Base-by-base conservation (phyloP, 2,113 vertebrate genomes). In the Lasiurus cinereus region DNA sequence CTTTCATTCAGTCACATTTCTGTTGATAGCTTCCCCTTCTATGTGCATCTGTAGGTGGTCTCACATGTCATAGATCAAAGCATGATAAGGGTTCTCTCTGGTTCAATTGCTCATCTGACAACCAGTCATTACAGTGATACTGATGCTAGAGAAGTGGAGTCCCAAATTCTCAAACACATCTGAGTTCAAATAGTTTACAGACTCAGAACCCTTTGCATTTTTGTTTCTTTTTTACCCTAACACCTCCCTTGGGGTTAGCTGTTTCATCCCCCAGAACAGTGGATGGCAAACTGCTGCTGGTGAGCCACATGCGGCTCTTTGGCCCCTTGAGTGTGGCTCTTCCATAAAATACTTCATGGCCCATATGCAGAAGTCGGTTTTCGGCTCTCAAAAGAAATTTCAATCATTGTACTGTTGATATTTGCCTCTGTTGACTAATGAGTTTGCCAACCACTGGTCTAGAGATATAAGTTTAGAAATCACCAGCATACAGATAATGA, bases 391-490 rank as follows among this genome's bases (percentile, higher is more conserved):
- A 39, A 39, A 39, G 39, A 39, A 39, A 39, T 39, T 39, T 39
- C 39, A 39, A 39, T 39, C 39, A 39, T 39, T 39, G 39, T 39
- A 39, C 39, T 39, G 39, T 39, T 39, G 39, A 39, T 39, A 39
- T 39, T 39, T 39, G 39, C 39, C 39, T 39, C 39, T 39, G 39
- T 39, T 39, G 39, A 39, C 39, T 39, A 39, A 39, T 39, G 39
- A 39, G 39, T 39, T 39, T 39, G 39, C 39, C 39, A 39, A 39
- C 39, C 39, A 39, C 39, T 39, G 39, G 5, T 39, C 85, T 52
- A n/a, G 27, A 91, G 46, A 92, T 15, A n/a, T 0, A 72, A 66
- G 27, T 54, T 74, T 87, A 76, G 36, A 94, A 87, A 78, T 80
- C 64, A 90, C 33, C 69, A 94, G 24, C 62, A 77, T 52, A 78